Percentiles rank a stretch among this genome's conserved stretches.
These are phyloP conservation scores for Paraescarpia echinospica DNA, from an alignment of 1,140 invertebrate species.

Conservation along the genomic window DNA sequence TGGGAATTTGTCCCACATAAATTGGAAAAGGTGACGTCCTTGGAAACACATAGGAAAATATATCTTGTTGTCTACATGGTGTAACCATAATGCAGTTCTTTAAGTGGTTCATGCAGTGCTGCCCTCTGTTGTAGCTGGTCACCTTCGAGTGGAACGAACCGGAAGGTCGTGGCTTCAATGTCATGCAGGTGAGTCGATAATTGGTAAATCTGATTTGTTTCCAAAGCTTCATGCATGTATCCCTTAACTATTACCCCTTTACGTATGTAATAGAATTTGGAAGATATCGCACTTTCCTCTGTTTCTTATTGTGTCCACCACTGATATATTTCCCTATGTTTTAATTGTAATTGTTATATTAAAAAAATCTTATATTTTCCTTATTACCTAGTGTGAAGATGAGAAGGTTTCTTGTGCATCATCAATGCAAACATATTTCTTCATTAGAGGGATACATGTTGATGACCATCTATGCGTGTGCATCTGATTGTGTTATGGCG, in stretches of 20 bases:
- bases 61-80: background rate
- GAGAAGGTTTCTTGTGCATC: no score
- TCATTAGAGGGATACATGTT: no score
- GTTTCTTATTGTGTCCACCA: conserved; percentile 8
- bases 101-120: background rate
- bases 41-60: background rate
- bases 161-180: conserved; percentile 24
- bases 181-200: conserved; percentile 20
- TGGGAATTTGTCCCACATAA: no score
- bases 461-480: no score
- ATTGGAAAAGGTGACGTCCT: no score
- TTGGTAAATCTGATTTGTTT: background rate
- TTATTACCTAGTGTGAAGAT: background rate
- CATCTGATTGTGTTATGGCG: no score
- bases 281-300: no score
- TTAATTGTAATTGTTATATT: conserved; percentile 20
- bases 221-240: background rate
- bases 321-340: background rate
- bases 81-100: background rate
- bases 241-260: background rate
- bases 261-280: no score
- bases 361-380: background rate
- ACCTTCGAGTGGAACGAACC: conserved; percentile 24
- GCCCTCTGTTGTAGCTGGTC: conserved; percentile 21
- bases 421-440: no score